Percentiles rank a stretch among this genome's conserved stretches.
Conservation (phyloP, 2,797 vertebrate species). For the Microhierax caerulescens region DNA sequence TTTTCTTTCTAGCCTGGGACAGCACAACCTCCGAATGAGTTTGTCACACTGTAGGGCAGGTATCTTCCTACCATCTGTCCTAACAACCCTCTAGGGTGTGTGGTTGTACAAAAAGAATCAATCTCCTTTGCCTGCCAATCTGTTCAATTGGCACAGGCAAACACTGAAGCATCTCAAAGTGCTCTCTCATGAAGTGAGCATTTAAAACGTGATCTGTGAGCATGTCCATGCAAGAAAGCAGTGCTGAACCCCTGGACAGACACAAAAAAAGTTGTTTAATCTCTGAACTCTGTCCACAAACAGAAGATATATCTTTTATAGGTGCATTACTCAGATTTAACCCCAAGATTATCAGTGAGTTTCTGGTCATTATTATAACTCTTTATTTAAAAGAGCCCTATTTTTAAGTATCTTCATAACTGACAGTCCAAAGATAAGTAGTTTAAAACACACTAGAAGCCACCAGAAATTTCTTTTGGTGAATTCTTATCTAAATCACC, state of each 20-base stretch:
- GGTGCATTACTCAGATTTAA: background rate
- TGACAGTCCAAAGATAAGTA: slow-evolving; percentile 27
- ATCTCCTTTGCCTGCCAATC: background rate
- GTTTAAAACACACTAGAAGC: background rate
- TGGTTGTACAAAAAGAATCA: background rate
- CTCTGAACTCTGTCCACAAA: slow-evolving; percentile 25
- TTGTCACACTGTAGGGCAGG: background rate
- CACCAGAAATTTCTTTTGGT: background rate
- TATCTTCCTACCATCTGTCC: background rate
- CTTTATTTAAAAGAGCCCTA: background rate
- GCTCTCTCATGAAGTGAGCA: background rate
- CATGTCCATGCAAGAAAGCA: background rate
- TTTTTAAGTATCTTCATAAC: background rate
- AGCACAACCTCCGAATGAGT: background rate
- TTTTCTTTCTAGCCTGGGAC: background rate
- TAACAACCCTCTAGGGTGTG: background rate
- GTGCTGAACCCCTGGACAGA: background rate
- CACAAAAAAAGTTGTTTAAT: background rate
- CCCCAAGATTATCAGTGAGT: background rate
- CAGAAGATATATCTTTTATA: background rate
- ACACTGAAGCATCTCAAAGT: background rate
- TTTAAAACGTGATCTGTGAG: background rate
- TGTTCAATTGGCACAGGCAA: background rate
- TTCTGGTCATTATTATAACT: background rate
- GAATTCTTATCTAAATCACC: slow-evolving; percentile 32